These are phyloP conservation scores for Drosophila bipectinata DNA, from an alignment of 1,140 invertebrate species.

Conservation along the genomic window DNA sequence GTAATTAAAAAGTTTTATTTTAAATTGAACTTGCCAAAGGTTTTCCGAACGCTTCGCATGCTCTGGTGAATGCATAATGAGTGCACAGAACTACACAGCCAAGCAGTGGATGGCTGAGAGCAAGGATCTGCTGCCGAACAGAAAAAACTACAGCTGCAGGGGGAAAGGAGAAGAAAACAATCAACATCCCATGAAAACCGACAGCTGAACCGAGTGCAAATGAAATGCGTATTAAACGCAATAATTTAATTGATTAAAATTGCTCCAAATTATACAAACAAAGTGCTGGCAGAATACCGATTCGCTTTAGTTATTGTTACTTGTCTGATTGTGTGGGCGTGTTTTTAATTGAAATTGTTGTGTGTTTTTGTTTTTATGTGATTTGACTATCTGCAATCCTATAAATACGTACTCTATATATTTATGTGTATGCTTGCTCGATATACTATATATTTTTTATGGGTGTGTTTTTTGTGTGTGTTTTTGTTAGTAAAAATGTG, in stretches of 20 bases:
- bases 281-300: slow-evolving; percentile 31
- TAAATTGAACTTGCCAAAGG: slow-evolving; percentile 51
- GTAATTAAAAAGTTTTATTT: slow-evolving; percentile 69
- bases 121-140: slow-evolving; percentile 3
- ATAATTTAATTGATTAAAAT: slow-evolving; percentile 46
- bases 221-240: slow-evolving; percentile 16
- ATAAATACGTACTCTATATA: slow-evolving; percentile 52
- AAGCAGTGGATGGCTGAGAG: not conserved
- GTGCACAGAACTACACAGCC: slow-evolving; percentile 11
- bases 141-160: not conserved
- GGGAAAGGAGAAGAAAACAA: slow-evolving; percentile 11
- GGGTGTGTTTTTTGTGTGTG: slow-evolving; percentile 19
- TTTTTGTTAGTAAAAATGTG: slow-evolving; percentile 64
- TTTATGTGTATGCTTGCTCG: slow-evolving; percentile 44
- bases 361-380: slow-evolving; percentile 39
- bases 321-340: slow-evolving; percentile 11
- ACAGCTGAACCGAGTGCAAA: slow-evolving; percentile 4
- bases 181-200: slow-evolving; percentile 16
- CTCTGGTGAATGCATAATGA: slow-evolving; percentile 40
- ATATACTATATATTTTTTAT: slow-evolving; percentile 39
- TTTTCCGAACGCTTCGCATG: slow-evolving; percentile 33
- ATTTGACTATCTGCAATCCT: slow-evolving; percentile 44
- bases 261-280: slow-evolving; percentile 33
- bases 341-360: slow-evolving; percentile 57
- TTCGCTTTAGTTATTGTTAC: slow-evolving; percentile 46